Base-by-base conservation (phyloP, 1,140 invertebrate species). In the Caenorhabditis inopinata region DNA sequence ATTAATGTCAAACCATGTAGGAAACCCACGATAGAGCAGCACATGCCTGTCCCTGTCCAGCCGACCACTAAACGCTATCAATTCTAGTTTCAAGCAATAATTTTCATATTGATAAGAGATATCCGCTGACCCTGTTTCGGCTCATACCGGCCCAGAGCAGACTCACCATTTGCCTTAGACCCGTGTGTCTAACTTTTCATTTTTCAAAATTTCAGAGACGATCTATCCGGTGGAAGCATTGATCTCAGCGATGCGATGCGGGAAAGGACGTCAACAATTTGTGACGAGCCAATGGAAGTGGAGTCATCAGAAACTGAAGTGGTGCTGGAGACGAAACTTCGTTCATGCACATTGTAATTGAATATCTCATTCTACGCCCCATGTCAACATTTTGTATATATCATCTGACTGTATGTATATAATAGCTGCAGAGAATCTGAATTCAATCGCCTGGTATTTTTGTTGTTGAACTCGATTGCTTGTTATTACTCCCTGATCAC, bases 401-500 rank as follows among this genome's bases (percentile, higher is more conserved):
- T 68, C 25, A 1, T 2, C 12, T 16, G 6, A 14, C 51, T 68
- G n/a, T 68, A 38, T 68, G 58, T 68, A 38, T 68, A 68, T 68
- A 68, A 5, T 42, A 29, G 9, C 14, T 5, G 5, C 6, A 42
- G 14, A 14, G 38, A 5, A 32, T 38, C 38, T n/a, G 32, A 21
- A 21, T 16, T 16, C n/a, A 16, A 29, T 21, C n/a, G n/a, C 38
- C 32, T 38, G 58, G 32, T 25, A 68, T 68, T 68, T 58, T 23
- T 42, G 32, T 68, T 68, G 58, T 68, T 68, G 58, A 68, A 68
- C 32, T 42, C 38, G 58, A 68, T 42, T 68, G 32, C 58, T 68
- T 68, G 58, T 68, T 68, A 38, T 68, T 68, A 12, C 0, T 32
- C n/a, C 32, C 51, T 58, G 23, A 35, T 68, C 51, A 58, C 51